These are phyloP conservation scores for Microchrysa polita DNA, from an alignment of 2,888 invertebrate genomes.

Conservation along the genomic window DNA sequence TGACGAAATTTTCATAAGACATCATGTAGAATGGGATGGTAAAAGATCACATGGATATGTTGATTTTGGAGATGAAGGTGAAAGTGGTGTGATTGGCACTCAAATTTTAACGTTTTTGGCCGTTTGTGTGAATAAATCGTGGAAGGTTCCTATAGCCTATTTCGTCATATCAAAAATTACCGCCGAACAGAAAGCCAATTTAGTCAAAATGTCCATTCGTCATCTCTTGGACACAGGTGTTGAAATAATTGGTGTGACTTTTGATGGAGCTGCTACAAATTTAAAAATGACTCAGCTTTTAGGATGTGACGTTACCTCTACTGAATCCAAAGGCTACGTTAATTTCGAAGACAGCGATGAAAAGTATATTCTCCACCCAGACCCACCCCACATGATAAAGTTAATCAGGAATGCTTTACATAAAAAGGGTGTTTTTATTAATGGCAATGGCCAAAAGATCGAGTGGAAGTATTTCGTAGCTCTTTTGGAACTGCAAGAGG, in stretches of 20 bases:
- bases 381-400: background rate
- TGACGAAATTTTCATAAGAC: slow-evolving; percentile 33
- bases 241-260: slow-evolving; percentile 10
- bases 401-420: background rate
- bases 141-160: slow-evolving; percentile 37
- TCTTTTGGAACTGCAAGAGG: slow-evolving; percentile 26
- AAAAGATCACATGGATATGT: background rate
- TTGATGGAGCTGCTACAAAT: slow-evolving; percentile 29
- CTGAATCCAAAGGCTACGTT: background rate
- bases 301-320: slow-evolving; percentile 16
- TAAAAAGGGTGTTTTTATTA: background rate
- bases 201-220: background rate
- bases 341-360: background rate
- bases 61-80: slow-evolving; percentile 28
- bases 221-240: slow-evolving; percentile 14
- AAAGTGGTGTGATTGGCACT: background rate
- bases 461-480: slow-evolving; percentile 6
- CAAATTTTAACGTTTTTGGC: slow-evolving; percentile 1
- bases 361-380: background rate
- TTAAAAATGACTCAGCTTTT: slow-evolving; percentile 1
- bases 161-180: slow-evolving; percentile 17
- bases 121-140: slow-evolving; percentile 27
- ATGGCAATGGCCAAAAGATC: slow-evolving; percentile 14
- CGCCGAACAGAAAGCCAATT: slow-evolving; percentile 24
- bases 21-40: slow-evolving; percentile 38